A percentile compares a stretch with the other conserved stretches of the same genome.
Conservation (phyloP, 2,113 vertebrate genomes). For the Guaruba guarouba region DNA sequence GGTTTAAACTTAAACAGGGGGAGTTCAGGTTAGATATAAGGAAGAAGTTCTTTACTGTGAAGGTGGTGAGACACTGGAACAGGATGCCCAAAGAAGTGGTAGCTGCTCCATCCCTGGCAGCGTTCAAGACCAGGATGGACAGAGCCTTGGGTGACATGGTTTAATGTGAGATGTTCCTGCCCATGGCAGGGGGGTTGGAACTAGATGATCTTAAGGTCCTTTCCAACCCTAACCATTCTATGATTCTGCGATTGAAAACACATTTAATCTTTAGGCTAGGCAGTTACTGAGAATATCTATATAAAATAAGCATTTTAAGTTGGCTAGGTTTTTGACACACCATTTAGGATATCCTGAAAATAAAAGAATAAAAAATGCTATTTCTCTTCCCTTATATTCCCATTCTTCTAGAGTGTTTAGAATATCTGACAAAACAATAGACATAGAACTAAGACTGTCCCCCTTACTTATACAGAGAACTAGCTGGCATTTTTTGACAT, state of each 20-base stretch:
- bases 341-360: background rate
- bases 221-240: background rate
- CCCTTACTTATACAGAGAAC: background rate
- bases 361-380: background rate
- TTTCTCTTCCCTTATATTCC: background rate
- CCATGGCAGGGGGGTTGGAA: background rate
- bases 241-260: background rate
- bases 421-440: background rate
- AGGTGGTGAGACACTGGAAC: too few species aligned
- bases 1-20: background rate
- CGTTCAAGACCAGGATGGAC: background rate
- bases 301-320: background rate
- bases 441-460: rapidly evolving
- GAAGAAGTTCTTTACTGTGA: too few species aligned
- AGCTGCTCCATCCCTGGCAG: background rate
- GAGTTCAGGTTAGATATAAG: background rate
- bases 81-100: too few species aligned
- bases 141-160: background rate
- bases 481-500: background rate
- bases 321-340: background rate
- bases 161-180: background rate
- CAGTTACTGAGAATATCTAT: background rate
- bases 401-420: background rate
- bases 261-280: background rate
- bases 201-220: background rate